Percentiles rank a stretch among this genome's conserved stretches.
Evolutionary conservation across 2,113 vertebrate species (phyloP).

Genomic region (Aramus guarauna): DNA sequence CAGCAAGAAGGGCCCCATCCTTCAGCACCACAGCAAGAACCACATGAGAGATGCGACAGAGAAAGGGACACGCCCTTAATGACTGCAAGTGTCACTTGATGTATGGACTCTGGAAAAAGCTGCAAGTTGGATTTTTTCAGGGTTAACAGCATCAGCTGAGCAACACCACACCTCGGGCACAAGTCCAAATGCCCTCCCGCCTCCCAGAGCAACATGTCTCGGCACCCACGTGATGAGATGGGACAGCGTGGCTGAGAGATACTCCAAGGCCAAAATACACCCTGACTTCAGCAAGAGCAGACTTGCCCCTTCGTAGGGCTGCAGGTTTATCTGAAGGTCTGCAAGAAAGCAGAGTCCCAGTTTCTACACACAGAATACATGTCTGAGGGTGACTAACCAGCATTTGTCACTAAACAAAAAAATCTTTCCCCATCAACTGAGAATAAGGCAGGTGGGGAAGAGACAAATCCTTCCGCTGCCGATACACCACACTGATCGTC

Average conservation of each 20-base stretch:
- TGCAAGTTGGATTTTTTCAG: neutral
- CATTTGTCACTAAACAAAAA: neutral
- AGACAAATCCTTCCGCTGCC: neutral
- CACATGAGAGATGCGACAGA: neutral
- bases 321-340: neutral
- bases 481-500: neutral
- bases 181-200: neutral
- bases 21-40: neutral
- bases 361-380: neutral
- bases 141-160: neutral
- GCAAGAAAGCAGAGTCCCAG: neutral
- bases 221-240: rapidly evolving
- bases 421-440: neutral
- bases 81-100: neutral
- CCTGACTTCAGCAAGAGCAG: neutral
- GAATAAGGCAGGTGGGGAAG: neutral
- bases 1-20: neutral
- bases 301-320: neutral
- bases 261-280: rapidly evolving
- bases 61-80: neutral
- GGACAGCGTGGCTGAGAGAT: rapidly evolving
- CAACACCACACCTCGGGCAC: neutral
- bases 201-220: rapidly evolving
- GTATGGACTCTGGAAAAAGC: neutral
- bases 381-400: neutral